These are phyloP conservation scores for Pluvialis apricaria DNA, from an alignment of 2,113 vertebrate genomes.

Conservation along the genomic window DNA sequence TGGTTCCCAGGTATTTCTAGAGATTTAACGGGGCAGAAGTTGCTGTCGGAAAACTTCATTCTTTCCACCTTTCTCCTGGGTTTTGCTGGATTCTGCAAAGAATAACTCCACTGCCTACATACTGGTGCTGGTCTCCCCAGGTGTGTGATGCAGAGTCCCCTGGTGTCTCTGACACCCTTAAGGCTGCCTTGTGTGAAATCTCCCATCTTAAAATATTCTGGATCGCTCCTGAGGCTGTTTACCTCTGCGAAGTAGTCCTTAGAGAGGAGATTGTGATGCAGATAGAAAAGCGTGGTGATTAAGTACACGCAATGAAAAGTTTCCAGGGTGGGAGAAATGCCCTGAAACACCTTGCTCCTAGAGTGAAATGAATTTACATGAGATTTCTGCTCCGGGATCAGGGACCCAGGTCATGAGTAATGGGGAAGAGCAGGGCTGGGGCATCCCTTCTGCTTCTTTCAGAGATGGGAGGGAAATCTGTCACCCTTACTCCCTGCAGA, in stretches of 20 bases:
- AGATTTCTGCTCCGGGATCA: neutral
- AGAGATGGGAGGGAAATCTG: neutral
- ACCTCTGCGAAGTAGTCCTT: neutral
- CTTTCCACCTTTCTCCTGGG: neutral
- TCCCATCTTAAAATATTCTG: neutral
- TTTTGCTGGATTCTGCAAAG: neutral
- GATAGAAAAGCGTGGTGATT: neutral
- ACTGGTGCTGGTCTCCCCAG: neutral
- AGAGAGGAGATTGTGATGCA: neutral
- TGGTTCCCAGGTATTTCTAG: neutral
- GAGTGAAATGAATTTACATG: neutral
- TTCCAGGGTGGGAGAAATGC: neutral
- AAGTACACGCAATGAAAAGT: neutral
- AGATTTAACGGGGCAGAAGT: neutral
- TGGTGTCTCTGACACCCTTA: neutral
- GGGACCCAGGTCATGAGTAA: neutral
- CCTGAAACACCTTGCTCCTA: neutral
- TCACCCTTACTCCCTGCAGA: rapidly evolving
- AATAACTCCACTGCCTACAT: neutral
- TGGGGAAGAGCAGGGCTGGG: neutral
- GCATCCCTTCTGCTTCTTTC: neutral
- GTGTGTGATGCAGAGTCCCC: neutral
- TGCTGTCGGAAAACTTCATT: neutral
- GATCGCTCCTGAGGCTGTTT: neutral
- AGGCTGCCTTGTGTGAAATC: neutral